Percentiles rank a stretch among this genome's conserved stretches.
These are phyloP conservation scores for Lucifuga dentata DNA, from an alignment of 2,113 vertebrate species.

Conservation along the genomic window DNA sequence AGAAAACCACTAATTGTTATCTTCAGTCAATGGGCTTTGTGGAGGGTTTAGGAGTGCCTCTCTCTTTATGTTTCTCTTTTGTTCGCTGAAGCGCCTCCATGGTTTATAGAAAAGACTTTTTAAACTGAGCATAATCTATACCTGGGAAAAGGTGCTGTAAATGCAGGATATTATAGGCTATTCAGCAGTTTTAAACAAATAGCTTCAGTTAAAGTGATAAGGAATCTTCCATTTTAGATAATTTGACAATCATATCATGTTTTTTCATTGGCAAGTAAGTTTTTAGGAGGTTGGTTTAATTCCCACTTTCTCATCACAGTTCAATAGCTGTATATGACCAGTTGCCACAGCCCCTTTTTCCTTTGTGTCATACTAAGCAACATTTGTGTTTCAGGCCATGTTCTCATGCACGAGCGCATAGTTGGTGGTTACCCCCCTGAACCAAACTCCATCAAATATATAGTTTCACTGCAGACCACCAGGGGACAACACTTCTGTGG, in stretches of 20 bases:
- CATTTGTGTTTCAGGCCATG: conserved; percentile 45
- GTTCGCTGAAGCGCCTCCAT: conserved; percentile 11
- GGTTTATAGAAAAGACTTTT: conserved; percentile 24
- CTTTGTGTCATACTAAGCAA: not conserved
- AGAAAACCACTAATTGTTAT: conserved; percentile 39
- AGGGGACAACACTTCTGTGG: conserved; percentile 86
- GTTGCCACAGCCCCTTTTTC: not conserved
- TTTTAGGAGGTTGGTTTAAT: no score
- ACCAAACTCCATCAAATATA: conserved; percentile 83
- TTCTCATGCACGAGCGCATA: conserved; percentile 70
- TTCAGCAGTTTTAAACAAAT: not conserved
- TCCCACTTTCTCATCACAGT: no score
- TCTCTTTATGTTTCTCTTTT: conserved; percentile 29
- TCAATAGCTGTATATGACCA: not conserved
- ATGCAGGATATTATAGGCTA: not conserved
- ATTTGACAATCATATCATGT: no score
- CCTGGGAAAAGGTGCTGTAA: not conserved
- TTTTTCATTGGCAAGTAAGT: no score
- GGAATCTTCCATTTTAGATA: no score
- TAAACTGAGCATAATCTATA: conserved; percentile 33
- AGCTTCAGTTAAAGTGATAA: no score
- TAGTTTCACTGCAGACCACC: conserved; percentile 84
- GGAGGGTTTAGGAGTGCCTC: conserved; percentile 7
- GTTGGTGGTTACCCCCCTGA: conserved; percentile 80
- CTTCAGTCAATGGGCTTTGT: conserved; percentile 22